Conservation (phyloP, 2,888 invertebrate species). For the Phania funesta region DNA sequence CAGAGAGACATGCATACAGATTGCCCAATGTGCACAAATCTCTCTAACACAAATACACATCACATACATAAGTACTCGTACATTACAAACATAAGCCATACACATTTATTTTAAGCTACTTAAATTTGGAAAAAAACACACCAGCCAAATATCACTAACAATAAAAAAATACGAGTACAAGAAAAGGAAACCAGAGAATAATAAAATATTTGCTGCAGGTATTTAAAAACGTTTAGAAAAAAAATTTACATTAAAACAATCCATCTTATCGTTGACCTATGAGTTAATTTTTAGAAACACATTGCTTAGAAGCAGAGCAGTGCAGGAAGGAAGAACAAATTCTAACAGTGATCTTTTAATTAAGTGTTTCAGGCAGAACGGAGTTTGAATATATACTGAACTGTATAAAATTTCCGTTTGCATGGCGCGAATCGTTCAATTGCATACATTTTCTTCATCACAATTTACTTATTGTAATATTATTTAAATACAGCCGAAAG, state of each 20-base stretch:
- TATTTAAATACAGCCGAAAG: no score
- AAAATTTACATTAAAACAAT: neutral
- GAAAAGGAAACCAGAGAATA: neutral
- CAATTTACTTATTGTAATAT: no score
- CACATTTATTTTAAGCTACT: constrained; percentile 40
- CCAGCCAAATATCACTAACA: neutral
- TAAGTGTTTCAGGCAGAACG: no score
- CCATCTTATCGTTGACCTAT: constrained; percentile 25
- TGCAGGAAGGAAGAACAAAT: no score
- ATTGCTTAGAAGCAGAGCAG: constrained; percentile 30
- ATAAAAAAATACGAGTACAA: neutral
- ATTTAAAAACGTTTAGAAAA: neutral
- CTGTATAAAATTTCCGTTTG: no score
- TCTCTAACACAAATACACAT: neutral
- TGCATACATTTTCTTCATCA: no score
- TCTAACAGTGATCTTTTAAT: no score
- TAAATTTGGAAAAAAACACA: constrained; percentile 13
- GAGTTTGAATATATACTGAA: no score
- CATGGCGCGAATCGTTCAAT: no score
- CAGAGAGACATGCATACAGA: neutral
- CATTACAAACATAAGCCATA: no score
- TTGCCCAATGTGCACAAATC: neutral
- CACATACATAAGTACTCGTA: neutral
- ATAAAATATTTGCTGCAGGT: neutral
- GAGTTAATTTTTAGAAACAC: constrained; percentile 29